These are phyloP conservation scores for Daubentonia madagascariensis DNA, from an alignment of 2,113 vertebrate genomes.

Conservation along the genomic window DNA sequence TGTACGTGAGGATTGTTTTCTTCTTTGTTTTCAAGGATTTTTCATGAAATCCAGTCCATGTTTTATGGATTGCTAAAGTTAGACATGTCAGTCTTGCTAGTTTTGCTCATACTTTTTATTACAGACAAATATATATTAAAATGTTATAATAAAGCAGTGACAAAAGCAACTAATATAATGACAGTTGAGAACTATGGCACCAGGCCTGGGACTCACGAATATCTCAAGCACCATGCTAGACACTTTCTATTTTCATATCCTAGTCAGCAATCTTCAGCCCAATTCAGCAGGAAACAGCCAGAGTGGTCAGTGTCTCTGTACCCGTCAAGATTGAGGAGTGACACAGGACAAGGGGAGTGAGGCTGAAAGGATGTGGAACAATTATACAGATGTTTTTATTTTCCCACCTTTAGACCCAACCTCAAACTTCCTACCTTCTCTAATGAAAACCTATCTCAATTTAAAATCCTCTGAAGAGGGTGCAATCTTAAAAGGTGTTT, in stretches of 20 bases:
- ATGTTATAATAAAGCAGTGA: background rate
- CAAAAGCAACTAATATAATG: background rate
- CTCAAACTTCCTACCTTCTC: too few relatives aligned
- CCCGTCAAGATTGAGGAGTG: background rate
- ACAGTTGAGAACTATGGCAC: background rate
- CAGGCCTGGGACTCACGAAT: background rate
- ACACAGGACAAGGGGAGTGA: background rate
- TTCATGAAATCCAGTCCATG: background rate
- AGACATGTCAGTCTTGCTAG: background rate
- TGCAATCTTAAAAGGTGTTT: too few relatives aligned
- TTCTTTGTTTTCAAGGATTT: background rate
- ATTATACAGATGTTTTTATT: too few relatives aligned
- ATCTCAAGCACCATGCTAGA: background rate
- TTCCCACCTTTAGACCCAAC: too few relatives aligned
- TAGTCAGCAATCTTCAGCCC: background rate
- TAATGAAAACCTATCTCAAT: too few relatives aligned
- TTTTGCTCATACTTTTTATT: background rate
- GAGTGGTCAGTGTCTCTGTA: background rate
- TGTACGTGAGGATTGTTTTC: background rate
- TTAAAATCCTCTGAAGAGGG: too few relatives aligned
- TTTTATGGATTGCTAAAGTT: background rate
- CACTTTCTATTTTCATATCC: background rate
- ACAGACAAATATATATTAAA: background rate
- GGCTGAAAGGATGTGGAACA: background rate
- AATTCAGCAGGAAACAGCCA: background rate